phyloP scores from a whole-genome alignment of 2,888 invertebrate species.

The Eledona agricola region DNA sequence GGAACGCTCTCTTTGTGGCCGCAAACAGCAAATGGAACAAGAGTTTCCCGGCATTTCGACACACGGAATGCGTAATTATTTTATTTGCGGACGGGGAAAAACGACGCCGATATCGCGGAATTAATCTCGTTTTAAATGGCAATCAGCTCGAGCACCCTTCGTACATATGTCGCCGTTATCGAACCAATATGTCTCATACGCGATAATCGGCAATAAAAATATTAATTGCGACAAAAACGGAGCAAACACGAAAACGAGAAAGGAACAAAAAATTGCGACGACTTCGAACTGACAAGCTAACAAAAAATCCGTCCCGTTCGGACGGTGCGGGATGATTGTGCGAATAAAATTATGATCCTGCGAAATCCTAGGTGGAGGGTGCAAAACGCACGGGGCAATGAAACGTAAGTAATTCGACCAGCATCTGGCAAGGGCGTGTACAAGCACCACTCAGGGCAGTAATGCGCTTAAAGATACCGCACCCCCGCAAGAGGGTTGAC shows the following conservation, averaged over 20 bases:
- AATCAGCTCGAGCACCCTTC: slow-evolving; percentile 10
- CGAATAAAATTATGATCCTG: slow-evolving; percentile 46
- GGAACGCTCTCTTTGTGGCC: slow-evolving; percentile 34
- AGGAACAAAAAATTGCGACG: too few relatives aligned
- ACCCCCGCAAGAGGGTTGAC: slow-evolving; percentile 49
- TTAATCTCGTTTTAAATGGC: slow-evolving; percentile 29
- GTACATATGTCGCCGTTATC: slow-evolving; percentile 24
- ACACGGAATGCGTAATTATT: slow-evolving; percentile 37
- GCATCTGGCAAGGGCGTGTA: slow-evolving; percentile 55
- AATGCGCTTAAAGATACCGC: slow-evolving; percentile 56
- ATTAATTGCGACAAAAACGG: slow-evolving; percentile 2
- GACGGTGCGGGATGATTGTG: slow-evolving; percentile 21
- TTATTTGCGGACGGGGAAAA: slow-evolving; percentile 9
- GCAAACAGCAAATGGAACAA: slow-evolving; percentile 32
- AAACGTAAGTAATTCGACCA: slow-evolving; percentile 54
- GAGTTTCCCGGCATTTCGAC: slow-evolving; percentile 30
- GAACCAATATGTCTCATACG: slow-evolving; percentile 29
- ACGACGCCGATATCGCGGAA: slow-evolving; percentile 2
- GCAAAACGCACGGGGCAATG: slow-evolving; percentile 47
- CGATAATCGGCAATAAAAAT: slow-evolving; percentile 23
- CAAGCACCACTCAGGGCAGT: slow-evolving; percentile 50
- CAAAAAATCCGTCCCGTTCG: too few relatives aligned
- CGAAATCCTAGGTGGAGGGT: slow-evolving; percentile 41
- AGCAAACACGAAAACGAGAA: too few relatives aligned
- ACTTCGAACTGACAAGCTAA: too few relatives aligned